These are phyloP conservation scores for Notothenia rossii DNA, from an alignment of 2,113 vertebrate species.

Conservation along the genomic window DNA sequence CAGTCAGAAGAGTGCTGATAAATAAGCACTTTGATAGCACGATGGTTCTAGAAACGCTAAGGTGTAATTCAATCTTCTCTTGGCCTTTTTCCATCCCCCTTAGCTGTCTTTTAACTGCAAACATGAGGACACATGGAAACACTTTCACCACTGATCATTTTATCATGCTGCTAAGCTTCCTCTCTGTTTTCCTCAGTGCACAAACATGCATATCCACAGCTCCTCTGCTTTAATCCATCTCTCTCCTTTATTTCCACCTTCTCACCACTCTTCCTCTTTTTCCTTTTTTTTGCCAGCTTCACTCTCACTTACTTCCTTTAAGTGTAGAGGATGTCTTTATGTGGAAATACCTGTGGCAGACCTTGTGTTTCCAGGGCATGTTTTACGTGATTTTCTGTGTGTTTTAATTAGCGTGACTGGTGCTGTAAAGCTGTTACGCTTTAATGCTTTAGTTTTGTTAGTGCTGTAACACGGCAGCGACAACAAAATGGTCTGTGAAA, in stretches of 20 bases:
- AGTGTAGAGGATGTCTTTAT: constrained; percentile 48
- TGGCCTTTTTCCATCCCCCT: constrained; percentile 10
- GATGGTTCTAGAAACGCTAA: constrained; percentile 12
- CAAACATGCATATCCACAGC: background rate
- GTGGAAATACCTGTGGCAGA: constrained; percentile 72
- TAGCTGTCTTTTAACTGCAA: constrained; percentile 42
- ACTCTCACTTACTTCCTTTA: constrained; percentile 9
- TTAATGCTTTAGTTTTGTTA: constrained; percentile 31
- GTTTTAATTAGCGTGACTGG: constrained; percentile 53
- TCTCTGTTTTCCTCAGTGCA: constrained; percentile 16
- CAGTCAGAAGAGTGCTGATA: constrained; percentile 21
- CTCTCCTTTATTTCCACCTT: background rate
- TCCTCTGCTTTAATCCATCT: constrained; percentile 13
- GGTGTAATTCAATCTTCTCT: constrained; percentile 66
- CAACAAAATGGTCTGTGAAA: constrained; percentile 20
- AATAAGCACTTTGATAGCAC: constrained; percentile 26
- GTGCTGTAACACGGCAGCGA: constrained; percentile 8
- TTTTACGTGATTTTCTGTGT: constrained; percentile 59
- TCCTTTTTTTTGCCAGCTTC: background rate
- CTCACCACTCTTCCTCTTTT: background rate
- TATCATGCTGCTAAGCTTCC: constrained; percentile 53
- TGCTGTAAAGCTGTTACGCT: constrained; percentile 38
- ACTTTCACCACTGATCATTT: constrained; percentile 74
- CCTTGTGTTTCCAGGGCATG: constrained; percentile 58
- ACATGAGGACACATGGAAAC: constrained; percentile 76